phyloP scores from a whole-genome alignment of 2,113 vertebrate species.

The Chloropsis hardwickii region DNA sequence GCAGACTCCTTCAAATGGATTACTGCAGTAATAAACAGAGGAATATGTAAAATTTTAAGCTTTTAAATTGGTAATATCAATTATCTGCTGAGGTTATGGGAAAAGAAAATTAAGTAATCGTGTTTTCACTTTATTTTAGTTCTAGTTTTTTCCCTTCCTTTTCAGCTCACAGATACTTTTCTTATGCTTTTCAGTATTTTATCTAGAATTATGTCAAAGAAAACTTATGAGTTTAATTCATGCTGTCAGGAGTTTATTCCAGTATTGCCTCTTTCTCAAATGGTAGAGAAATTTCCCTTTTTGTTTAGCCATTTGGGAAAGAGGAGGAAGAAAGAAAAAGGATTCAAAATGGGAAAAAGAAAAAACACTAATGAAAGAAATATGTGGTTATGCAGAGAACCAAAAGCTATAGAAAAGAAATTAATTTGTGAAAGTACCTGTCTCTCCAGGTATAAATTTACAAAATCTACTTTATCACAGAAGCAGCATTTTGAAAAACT shows the following conservation, averaged over 20 bases:
- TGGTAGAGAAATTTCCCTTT: background rate
- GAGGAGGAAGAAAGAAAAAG: background rate
- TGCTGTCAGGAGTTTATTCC: background rate
- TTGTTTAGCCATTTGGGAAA: background rate
- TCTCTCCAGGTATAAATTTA: background rate
- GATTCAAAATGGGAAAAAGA: background rate
- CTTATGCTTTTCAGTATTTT: background rate
- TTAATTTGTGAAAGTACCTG: background rate
- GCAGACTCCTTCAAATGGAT: background rate
- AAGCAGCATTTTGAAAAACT: background rate
- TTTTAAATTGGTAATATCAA: background rate
- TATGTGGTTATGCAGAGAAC: background rate
- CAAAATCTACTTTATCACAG: background rate
- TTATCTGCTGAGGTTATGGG: background rate
- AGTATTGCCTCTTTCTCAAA: background rate
- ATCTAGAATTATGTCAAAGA: background rate
- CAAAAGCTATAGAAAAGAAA: background rate
- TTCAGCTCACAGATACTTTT: background rate
- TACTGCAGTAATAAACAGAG: background rate
- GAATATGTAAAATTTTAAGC: background rate
- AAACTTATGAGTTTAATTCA: background rate
- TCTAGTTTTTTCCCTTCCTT: background rate
- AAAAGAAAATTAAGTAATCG: background rate
- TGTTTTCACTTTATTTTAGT: background rate
- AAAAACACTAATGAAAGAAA: background rate